Base-by-base conservation (phyloP, 2,113 vertebrate species). In the Pleuronectes platessa region DNA sequence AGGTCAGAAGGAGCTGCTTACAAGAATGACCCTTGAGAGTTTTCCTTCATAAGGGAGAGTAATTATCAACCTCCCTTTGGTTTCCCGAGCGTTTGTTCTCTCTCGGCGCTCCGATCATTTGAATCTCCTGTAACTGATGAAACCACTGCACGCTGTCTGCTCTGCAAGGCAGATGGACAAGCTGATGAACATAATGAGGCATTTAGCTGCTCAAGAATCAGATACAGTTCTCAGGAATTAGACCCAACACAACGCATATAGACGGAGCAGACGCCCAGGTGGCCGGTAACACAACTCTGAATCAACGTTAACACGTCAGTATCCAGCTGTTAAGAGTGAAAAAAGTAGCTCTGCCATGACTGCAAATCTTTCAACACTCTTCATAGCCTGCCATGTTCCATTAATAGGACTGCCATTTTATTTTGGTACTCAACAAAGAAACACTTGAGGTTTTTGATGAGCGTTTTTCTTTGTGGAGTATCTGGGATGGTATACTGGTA, bases 401-500 rank as follows among this genome's bases (percentile, higher is more conserved):
- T 47, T 18, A 17, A 55, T 20, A n/a, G 11, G 4, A 53, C 61
- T 61, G 4, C 15, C 20, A 26, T 7, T 27, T 55, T n/a, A 0
- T 68, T 47, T 61, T 37, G 58, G 37, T 40, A 1, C 31, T 81
- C 18, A 60, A 74, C 27, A 74, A 58, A 81, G 40, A 8, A 42
- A 47, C 31, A 35, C 42, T 54, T 26, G 37, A 67, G n/a, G 55
- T 26, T 60, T 62, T 65, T 53, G 15, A 37, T 35, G 5, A 58
- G 40, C 72, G 60, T 35, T 51, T 61, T 61, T 31, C 21, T 73
- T 63, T 76, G 14, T 23, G 7, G 49, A 26, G 51, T 42, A 37
- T 54, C 27, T 74, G 70, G 60, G 40, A 79, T 69, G 60, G 31
- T 20, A 7, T 81, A 40, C 62, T 76, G 69, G 61, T 61, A 53